phyloP scores from a whole-genome alignment of 2,888 invertebrate species.

The Agriotes lineatus region DNA sequence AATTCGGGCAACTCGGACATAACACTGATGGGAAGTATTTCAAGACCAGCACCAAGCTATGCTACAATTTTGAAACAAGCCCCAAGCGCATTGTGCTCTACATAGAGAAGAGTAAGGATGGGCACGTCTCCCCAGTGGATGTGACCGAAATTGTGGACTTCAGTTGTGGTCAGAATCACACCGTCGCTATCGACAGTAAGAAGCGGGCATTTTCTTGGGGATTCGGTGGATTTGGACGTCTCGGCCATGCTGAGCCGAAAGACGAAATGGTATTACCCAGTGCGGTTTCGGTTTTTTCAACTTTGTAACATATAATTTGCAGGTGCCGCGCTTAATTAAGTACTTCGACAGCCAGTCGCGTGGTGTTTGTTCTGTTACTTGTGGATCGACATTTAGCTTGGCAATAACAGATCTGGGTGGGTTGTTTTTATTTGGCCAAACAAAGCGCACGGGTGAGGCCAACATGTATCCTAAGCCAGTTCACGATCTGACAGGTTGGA shows the following conservation, averaged over 20 bases:
- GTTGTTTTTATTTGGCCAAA: conserved; percentile 89
- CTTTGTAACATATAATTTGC: conserved; percentile 26
- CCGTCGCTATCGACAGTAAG: conserved; percentile 89
- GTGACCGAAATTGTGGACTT: conserved; percentile 91
- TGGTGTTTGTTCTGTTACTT: conserved; percentile 84
- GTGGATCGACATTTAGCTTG: conserved; percentile 89
- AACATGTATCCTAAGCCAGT: conserved; percentile 97
- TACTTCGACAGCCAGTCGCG: conserved; percentile 89
- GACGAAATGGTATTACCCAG: conserved; percentile 81
- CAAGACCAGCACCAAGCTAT: conserved; percentile 88
- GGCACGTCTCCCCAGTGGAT: conserved; percentile 84
- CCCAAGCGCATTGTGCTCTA: conserved; percentile 89
- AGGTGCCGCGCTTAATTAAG: conserved; percentile 81
- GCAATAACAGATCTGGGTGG: conserved; percentile 84
- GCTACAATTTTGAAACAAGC: conserved; percentile 86
- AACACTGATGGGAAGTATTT: conserved; percentile 97
- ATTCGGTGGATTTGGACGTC: conserved; percentile 93
- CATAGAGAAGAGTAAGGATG: conserved; percentile 89
- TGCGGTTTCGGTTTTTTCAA: background rate
- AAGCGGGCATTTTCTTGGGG: conserved; percentile 95
- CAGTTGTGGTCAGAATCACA: conserved; percentile 92
- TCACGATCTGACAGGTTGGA: conserved; percentile 95
- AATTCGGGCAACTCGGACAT: conserved; percentile 92
- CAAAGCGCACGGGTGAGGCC: conserved; percentile 93
- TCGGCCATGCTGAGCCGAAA: conserved; percentile 93